These are phyloP conservation scores for Anguilla pacifica DNA, from an alignment of 2,797 vertebrate species.

Conservation along the genomic window DNA sequence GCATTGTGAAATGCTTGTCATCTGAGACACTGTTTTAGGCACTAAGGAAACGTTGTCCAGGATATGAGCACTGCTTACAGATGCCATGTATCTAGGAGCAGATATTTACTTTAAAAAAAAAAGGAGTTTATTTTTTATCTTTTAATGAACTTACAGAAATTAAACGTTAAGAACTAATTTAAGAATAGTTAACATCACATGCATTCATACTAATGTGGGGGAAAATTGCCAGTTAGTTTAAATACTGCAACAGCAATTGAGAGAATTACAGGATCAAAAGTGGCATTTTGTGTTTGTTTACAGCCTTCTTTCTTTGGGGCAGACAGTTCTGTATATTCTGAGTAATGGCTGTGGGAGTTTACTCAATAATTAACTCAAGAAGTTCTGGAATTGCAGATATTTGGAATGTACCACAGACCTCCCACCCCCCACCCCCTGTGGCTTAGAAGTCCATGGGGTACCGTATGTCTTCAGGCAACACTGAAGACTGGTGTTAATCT, in stretches of 20 bases:
- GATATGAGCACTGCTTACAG: background rate
- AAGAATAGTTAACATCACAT: background rate
- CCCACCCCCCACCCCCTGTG: background rate
- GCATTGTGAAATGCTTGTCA: constrained; percentile 36
- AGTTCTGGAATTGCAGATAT: constrained; percentile 26
- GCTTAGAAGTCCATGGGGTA: background rate
- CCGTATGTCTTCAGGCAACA: background rate
- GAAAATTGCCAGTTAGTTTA: background rate
- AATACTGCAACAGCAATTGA: background rate
- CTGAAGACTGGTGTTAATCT: background rate
- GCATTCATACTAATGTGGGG: background rate
- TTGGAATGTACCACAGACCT: background rate
- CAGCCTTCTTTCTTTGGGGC: background rate
- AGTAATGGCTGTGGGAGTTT: background rate
- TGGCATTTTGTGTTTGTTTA: background rate
- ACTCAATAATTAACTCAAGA: background rate
- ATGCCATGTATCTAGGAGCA: background rate
- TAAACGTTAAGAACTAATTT: background rate
- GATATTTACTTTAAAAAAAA: background rate
- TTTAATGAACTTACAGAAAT: background rate
- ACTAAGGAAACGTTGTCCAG: constrained; percentile 1
- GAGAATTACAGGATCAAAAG: background rate
- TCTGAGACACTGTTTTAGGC: constrained; percentile 12
- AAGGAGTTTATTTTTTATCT: background rate
- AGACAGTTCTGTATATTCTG: background rate